Evolutionary conservation across 2,113 vertebrate genomes (phyloP).

Genomic region (Pluvianellus socialis): DNA sequence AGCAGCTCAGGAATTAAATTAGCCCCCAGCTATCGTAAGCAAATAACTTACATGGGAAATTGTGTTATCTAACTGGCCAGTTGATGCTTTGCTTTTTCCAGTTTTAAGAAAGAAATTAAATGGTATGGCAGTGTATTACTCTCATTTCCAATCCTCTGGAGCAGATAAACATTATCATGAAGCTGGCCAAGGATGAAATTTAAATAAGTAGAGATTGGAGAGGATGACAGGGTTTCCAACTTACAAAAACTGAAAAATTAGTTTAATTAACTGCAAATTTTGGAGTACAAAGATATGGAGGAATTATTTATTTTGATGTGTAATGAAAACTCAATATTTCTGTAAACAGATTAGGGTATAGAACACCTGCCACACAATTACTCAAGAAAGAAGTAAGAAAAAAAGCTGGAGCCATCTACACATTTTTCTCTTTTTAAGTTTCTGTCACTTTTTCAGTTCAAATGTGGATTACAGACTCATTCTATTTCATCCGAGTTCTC

Average conservation of each 20-base stretch:
- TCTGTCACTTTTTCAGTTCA: conserved; percentile 4
- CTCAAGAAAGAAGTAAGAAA: neutral
- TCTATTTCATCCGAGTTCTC: neutral
- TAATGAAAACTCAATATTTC: conserved; percentile 69
- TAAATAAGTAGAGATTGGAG: conserved; percentile 81
- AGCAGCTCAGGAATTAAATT: conserved; percentile 78
- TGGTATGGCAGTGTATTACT: conserved; percentile 74
- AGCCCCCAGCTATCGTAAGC: conserved; percentile 68
- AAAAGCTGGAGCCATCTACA: neutral
- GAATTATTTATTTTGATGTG: conserved; percentile 69
- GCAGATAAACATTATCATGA: conserved; percentile 85
- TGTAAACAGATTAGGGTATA: conserved; percentile 57
- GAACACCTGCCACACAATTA: conserved; percentile 24
- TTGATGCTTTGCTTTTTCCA: conserved; percentile 75
- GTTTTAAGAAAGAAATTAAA: conserved; percentile 81
- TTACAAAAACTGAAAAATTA: conserved; percentile 77
- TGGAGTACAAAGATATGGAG: conserved; percentile 68
- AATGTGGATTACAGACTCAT: neutral
- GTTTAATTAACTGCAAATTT: conserved; percentile 82
- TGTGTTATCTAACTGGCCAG: conserved; percentile 81
- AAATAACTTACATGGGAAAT: conserved; percentile 76
- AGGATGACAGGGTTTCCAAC: conserved; percentile 75
- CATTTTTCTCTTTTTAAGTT: conserved; percentile 41
- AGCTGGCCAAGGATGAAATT: conserved; percentile 85
- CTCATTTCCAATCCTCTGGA: conserved; percentile 80